Base-by-base conservation (phyloP, 2,888 invertebrate species). In the Drosophila melanocephala region DNA sequence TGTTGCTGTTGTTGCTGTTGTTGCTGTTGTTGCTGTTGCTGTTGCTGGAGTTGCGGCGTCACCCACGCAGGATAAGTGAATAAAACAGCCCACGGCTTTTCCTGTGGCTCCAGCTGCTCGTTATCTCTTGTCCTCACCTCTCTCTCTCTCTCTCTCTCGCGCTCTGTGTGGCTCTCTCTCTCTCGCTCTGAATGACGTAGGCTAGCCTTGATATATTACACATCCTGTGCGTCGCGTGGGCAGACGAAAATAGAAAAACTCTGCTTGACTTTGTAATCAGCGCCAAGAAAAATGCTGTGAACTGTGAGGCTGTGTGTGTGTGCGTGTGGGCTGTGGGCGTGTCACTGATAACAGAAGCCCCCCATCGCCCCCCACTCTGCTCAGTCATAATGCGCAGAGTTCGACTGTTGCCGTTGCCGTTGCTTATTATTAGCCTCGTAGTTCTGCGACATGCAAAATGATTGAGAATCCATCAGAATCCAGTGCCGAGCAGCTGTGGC, bases 381-480 rank as follows among this genome's bases (percentile, higher is more conserved):
- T n/a, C 47, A 52, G 19, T 32, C 32, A 9, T 26, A 26, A 47
- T 0, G 44, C 44, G 12, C 5, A 44, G 44, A 12, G 44, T 16
- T 47, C 47, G 44, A 22, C 44, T 28, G 16, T 47, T 47, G 47
- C 16, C 9, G 16, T 47, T 47, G 47, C 16, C 9, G 39, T 19
- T 62, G 65, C 56, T 58, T 73, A 60, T 76, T 79, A 77, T 83
- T 80, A 75, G 28, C 35, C 37, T 6, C 53, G 39, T 42, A 65
- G 88, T 88, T 81, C 10, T 28, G 16, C 68, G 82, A 74, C 78
- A 88, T 86, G 90, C 85, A 77, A 86, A 90, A 90, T 86, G 80
- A 82, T 84, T 79, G 87, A 76, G 74, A 84, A 86, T 90, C 89
- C 77, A 84, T 89, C 89, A 84, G 77, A 84, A 73, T 78, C 73